Evolutionary conservation across 2,113 vertebrate genomes (phyloP), one percentile per base, ranked within the genome.

Genomic region (Tympanuchus pallidicinctus): DNA sequence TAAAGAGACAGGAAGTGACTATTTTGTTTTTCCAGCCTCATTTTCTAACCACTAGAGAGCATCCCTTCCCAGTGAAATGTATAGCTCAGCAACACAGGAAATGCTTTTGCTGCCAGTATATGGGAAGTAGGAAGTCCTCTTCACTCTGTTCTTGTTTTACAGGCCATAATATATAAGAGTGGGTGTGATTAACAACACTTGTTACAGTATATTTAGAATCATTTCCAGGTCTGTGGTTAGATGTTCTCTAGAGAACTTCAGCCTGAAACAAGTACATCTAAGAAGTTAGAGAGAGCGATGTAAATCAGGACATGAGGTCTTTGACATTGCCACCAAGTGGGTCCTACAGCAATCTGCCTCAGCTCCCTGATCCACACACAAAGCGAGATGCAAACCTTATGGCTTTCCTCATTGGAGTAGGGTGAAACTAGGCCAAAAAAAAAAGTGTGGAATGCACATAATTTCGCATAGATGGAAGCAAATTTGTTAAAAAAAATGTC

Each of bases 31-130:
- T 73, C 88, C 76, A 1, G 0, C 78, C 96, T 91, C 56, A 3
- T 72, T 21, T 40, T 94, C 32, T 86, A 96, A 72, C 96, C 95
- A 94, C 96, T 97, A 97, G 95, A 95, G 95, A 95, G 95, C 94
- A 97, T 96, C 94, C 94, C 90, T 90, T 95, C 92, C 93, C 88
- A 95, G 94, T 54, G 73, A 90, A 97, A 94, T 54, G 70, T 75
- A 90, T 88, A 60, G 85, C 85, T 88, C 88, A 57, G 67, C 4
- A 71, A 4, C 82, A 85, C 94, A 92, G 96, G 93, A 97, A 90
- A 94, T 86, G 47, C 82, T 40, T 85, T 63, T 88, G 76, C 86
- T 90, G 85, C 79, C 88, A 86, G 72, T 20, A 4, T 16, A 13
- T 28, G 92, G 80, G 69, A 75, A 81, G 77, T 32, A 81, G 95